Evolutionary conservation across 2,797 vertebrate genomes (phyloP).

Genomic region (Danio aesculapii): DNA sequence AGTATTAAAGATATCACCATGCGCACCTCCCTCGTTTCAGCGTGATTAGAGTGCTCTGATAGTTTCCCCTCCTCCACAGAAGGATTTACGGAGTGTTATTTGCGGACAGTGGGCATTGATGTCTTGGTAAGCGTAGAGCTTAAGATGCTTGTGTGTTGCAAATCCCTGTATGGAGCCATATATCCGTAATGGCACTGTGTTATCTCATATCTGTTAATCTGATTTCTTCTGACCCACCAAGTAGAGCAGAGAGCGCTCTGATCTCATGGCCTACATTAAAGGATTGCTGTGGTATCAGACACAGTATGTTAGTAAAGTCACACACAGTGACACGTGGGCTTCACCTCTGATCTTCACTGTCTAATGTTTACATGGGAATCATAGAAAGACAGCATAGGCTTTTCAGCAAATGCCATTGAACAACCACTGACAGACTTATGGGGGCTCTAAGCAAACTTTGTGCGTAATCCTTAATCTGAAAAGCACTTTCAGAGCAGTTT

Average conservation of each 20-base stretch:
- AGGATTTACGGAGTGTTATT: slow-evolving; percentile 32
- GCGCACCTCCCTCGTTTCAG: slow-evolving; percentile 47
- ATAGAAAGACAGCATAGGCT: not conserved
- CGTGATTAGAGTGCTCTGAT: slow-evolving; percentile 75
- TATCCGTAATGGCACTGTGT: slow-evolving; percentile 67
- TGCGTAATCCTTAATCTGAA: no score
- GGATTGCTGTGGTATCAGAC: not conserved
- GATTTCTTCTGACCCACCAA: slow-evolving; percentile 45
- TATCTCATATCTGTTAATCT: slow-evolving; percentile 69
- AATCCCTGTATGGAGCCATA: slow-evolving; percentile 67
- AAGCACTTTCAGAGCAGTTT: no score
- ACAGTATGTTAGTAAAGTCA: slow-evolving; percentile 1
- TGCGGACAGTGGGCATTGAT: slow-evolving; percentile 14
- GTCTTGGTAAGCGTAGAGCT: slow-evolving; percentile 59
- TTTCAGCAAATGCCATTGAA: not conserved
- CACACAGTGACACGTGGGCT: not conserved
- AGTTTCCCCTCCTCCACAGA: slow-evolving; percentile 55
- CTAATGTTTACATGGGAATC: not conserved
- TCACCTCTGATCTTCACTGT: not conserved
- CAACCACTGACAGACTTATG: not conserved
- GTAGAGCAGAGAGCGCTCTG: slow-evolving; percentile 49
- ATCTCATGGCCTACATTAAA: slow-evolving; percentile 9
- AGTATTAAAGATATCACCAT: slow-evolving; percentile 34
- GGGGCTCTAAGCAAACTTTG: no score
- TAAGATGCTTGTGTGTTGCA: slow-evolving; percentile 60